Evolutionary conservation across 1,140 invertebrate genomes (phyloP), one percentile per base, ranked within the genome.

Genomic region (Probaryconus sp.): DNA sequence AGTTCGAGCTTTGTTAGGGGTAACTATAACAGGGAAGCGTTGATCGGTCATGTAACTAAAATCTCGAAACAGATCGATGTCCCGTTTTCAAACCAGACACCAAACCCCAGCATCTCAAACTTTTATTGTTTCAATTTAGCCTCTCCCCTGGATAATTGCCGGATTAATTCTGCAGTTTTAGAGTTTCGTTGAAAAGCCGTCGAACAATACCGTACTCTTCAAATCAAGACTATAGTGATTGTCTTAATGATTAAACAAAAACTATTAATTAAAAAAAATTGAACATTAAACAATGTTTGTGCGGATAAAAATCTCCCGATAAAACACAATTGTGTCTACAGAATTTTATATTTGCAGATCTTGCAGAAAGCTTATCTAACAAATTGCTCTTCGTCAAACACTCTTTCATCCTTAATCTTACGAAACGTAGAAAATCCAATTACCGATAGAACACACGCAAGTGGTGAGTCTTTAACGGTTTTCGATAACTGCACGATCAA

Each of bases 11-110:
- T 40, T 38, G 30, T 18, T 2, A 45, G 47, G 21, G 35, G 45
- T 45, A 69, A 51, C n/a, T 50, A 56, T 51, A 50, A 45, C 33
- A n/a, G 13, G 5, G 11, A 21, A 37, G 30, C 26, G 48, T 58
- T 58, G 37, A 51, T 60, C 28, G 24, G 45, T 35, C 45, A 28
- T 69, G 38, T 51, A 60, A 60, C 21, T 14, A 26, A 30, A 51
- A 58, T 68, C 26, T 55, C 31, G 35, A 9, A 42, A 2, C 24
- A 37, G 35, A 58, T 68, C 37, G 43, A 51, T 68, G 53, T 3
- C 37, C 35, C 21, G 6, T 21, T 42, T 35, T 35, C 28, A 37
- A 42, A 37, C 35, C 30, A 43, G 53, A 43, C 38, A 16, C 26
- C 5, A 63, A 28, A 30, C 37, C 20, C 5, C 31, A 30, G 37